These are phyloP conservation scores for Cyclopterus lumpus DNA, from an alignment of 2,797 vertebrate genomes.

Conservation along the genomic window DNA sequence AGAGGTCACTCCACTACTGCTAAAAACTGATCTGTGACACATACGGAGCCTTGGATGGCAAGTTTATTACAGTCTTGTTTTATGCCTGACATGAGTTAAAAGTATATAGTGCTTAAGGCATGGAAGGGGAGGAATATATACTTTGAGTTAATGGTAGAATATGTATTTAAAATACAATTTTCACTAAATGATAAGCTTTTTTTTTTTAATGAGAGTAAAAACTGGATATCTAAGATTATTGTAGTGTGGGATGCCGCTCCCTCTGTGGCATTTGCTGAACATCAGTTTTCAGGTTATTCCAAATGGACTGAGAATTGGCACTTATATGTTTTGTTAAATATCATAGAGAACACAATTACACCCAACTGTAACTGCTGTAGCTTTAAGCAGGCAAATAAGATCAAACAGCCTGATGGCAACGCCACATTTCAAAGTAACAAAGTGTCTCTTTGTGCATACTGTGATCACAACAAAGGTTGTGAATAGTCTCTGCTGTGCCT, in stretches of 20 bases:
- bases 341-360: conserved; percentile 31
- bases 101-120: not conserved
- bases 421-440: conserved; percentile 24
- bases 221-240: conserved; percentile 9
- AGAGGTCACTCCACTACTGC: no score
- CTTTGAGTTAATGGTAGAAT: not conserved
- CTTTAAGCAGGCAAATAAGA: conserved; percentile 35
- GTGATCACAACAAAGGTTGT: conserved; percentile 1
- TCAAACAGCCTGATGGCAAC: conserved; percentile 21
- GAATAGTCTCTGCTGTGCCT: conserved; percentile 6
- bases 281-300: conserved; percentile 12
- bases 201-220: not conserved
- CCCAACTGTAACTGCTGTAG: conserved; percentile 22
- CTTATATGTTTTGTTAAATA: conserved; percentile 27
- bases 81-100: not conserved
- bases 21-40: not conserved
- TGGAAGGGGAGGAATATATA: not conserved
- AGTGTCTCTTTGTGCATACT: not conserved
- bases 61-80: not conserved
- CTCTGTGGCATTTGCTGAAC: conserved; percentile 37
- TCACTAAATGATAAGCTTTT: not conserved
- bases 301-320: conserved; percentile 43
- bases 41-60: not conserved
- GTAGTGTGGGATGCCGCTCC: conserved; percentile 10
- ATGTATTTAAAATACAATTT: not conserved